Conservation (phyloP, 2,113 vertebrate genomes). For the Solea senegalensis region DNA sequence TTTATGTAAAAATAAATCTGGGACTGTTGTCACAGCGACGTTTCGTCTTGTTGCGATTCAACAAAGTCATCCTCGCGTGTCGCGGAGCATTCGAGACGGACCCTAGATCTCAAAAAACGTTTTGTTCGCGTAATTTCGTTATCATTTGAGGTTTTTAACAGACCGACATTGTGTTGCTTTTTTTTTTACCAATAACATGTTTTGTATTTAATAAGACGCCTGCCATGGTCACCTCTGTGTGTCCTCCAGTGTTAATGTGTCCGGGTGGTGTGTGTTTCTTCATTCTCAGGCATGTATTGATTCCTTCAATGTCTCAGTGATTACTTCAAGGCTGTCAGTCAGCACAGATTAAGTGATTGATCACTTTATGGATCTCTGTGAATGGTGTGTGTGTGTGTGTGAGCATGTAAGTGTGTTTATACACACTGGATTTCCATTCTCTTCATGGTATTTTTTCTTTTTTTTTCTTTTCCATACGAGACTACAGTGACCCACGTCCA, state of each 20-base stretch:
- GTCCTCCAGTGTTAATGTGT: conserved; percentile 18
- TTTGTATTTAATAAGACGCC: not conserved
- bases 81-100: too few species aligned
- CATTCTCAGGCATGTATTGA: conserved; percentile 46
- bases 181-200: not conserved
- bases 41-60: not conserved
- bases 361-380: conserved; percentile 39
- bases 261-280: not conserved
- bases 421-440: not conserved
- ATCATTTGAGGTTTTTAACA: too few species aligned
- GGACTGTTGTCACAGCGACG: not conserved
- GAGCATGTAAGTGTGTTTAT: not conserved
- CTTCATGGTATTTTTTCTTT: not conserved
- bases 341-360: conserved; percentile 58
- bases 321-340: conserved; percentile 48
- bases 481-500: not conserved
- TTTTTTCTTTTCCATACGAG: not conserved
- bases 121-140: too few species aligned
- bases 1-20: not conserved
- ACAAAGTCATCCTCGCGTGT: too few species aligned
- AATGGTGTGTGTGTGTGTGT: conserved; percentile 4
- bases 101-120: too few species aligned
- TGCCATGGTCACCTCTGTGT: conserved; percentile 32
- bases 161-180: too few species aligned
- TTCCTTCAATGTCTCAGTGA: conserved; percentile 22